Percentiles rank a stretch among this genome's conserved stretches.
These are phyloP conservation scores for Dryomyza anilis DNA, from an alignment of 2,888 invertebrate species.

Conservation along the genomic window DNA sequence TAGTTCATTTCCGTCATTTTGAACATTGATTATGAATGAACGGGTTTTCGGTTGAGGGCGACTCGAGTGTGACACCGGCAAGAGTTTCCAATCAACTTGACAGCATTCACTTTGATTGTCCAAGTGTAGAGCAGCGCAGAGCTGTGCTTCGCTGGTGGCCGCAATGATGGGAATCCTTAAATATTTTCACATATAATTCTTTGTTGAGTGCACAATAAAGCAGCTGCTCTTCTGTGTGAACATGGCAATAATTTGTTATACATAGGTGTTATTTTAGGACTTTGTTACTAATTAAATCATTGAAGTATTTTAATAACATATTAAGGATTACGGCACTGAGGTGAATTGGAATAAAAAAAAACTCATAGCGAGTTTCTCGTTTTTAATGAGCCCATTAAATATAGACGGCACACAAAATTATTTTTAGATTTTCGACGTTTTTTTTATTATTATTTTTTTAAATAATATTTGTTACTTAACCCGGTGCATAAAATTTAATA, in stretches of 20 bases:
- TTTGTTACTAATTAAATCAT: no score
- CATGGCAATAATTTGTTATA: slow-evolving; percentile 1
- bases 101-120: slow-evolving; percentile 25
- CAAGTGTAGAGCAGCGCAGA: slow-evolving; percentile 13
- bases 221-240: neutral
- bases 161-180: slow-evolving; percentile 2
- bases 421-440: no score
- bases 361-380: no score
- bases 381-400: no score
- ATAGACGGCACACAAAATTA: no score
- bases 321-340: no score
- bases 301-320: no score
- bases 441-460: no score
- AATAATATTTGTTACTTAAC: no score
- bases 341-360: no score
- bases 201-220: neutral
- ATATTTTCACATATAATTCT: slow-evolving; percentile 10
- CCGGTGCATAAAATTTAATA: no score
- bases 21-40: slow-evolving; percentile 24
- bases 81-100: slow-evolving; percentile 20
- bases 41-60: neutral
- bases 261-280: no score
- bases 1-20: slow-evolving; percentile 29
- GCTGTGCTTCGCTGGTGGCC: neutral
- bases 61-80: neutral